Percentiles rank a stretch among this genome's conserved stretches.
Evolutionary conservation across 2,113 vertebrate genomes (phyloP).

Genomic region (Syrmaticus mikado): DNA sequence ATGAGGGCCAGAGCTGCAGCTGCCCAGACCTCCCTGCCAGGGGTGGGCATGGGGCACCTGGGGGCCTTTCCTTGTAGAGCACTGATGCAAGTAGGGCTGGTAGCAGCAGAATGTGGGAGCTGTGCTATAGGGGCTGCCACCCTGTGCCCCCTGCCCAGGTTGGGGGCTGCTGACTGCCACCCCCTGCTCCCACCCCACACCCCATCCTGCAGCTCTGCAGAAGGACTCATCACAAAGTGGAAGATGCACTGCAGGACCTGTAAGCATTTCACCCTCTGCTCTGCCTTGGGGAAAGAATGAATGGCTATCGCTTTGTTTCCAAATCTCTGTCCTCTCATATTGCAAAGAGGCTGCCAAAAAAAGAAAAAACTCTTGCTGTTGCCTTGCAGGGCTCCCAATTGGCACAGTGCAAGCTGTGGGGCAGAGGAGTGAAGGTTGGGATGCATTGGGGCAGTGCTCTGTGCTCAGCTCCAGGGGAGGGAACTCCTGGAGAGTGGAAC

Average conservation of each 20-base stretch:
- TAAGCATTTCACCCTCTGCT: not conserved
- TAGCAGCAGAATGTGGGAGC: not conserved
- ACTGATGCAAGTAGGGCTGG: not conserved
- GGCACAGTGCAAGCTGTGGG: fast-evolving
- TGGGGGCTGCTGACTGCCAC: fast-evolving
- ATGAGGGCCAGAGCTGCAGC: not conserved
- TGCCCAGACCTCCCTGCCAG: not conserved
- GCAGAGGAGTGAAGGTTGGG: fast-evolving
- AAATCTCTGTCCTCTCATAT: not conserved
- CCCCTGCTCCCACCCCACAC: not conserved
- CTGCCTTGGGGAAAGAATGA: not conserved
- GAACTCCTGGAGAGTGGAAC: not conserved
- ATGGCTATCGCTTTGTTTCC: not conserved
- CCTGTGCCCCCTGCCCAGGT: not conserved
- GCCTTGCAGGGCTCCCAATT: fast-evolving
- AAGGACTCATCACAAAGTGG: fast-evolving
- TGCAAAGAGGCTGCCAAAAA: not conserved
- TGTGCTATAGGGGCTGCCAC: not conserved
- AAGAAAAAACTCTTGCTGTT: not conserved
- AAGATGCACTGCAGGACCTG: not conserved
- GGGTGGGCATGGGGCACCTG: not conserved
- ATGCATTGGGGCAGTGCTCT: not conserved
- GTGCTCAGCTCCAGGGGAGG: too few species aligned
- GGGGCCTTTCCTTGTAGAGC: not conserved
- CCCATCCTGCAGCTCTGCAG: not conserved